Base-by-base conservation (phyloP, 1,140 invertebrate species). In the Drosophila grimshawi region DNA sequence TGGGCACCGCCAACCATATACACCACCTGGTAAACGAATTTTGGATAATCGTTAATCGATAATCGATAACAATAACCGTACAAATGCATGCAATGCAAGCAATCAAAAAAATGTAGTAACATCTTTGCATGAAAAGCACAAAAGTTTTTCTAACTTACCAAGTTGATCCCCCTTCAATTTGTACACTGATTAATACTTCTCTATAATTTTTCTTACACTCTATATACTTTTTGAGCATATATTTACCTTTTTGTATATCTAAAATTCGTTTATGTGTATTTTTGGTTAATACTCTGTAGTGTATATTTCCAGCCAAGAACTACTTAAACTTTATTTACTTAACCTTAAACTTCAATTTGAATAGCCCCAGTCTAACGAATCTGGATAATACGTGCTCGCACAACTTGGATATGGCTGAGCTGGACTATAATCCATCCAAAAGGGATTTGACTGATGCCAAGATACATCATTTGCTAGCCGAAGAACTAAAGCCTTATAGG, bases 401-500 rank as follows among this genome's bases (percentile, higher is more conserved):
- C 95, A 98, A 98, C 93, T 95, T 98, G 78, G 98, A 99, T 91
- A 96, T 98, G 94, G 97, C 97, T 92, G 97, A 98, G 90, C 93
- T 98, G 79, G 97, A 98, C 91, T 98, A 98, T 91, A 97, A 97
- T 94, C 97, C 97, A 59, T 97, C 96, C 43, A 97, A 96, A 88
- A 97, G 97, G 92, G 97, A 98, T 93, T 92, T 98, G 56, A 98
- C 97, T 3, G 98, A 98, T 93, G 97, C 97, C 6, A 97, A 95
- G 92, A 97, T 98, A 75, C 98, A 99, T 93, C 97, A 98, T 93
- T 94, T 99, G 39, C 93, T 99, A 10, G 96, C 97, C 5, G 97
- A 98, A 93, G 97, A 98, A 93, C 94, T 98, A 62, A 97, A 97
- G 93, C 97, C 97, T 6, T 96, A 97, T 90, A 95, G 96, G 94